Evolutionary conservation across 2,797 vertebrate species (phyloP), one percentile per base, ranked within the genome.

Genomic region (Borostomias antarcticus): DNA sequence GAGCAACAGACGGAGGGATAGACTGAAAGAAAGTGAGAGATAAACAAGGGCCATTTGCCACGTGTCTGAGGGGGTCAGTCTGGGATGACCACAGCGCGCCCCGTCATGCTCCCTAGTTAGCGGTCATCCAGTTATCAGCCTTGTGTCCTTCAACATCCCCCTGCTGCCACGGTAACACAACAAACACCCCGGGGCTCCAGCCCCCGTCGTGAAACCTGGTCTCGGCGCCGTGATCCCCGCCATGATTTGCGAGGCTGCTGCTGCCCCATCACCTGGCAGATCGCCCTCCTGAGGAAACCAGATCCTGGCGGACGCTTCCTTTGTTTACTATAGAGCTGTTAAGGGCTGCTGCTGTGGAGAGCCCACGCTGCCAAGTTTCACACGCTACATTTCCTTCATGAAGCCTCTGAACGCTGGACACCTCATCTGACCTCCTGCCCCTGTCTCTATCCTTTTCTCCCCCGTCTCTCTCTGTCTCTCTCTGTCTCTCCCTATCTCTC

Each of bases 41-140:
- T n/a, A n/a, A n/a, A n/a, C n/a, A n/a, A n/a, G n/a, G n/a, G n/a
- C n/a, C n/a, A n/a, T n/a, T n/a, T n/a, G n/a, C n/a, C n/a, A n/a
- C n/a, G n/a, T n/a, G n/a, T n/a, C n/a, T n/a, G n/a, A n/a, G n/a
- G 28, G 62, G 29, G 9, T 30, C 62, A 5, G 26, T 3, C 11
- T 6, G 51, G 26, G 37, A 54, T n/a, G 28, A 62, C 3, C 17
- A n/a, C 71, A 21, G 56, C 57, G 28, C n/a, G 30, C 29, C 58
- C 29, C 74, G 79, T 86, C 78, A 82, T 54, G 45, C 50, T 69
- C 64, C 28, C 69, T 64, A 61, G 61, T 88, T 86, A 86, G 77
- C 77, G 53, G 33, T 61, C 54, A 10, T 21, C 48, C 65, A 59
- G 26, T 90, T 81, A 82, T 81, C 87, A 79, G n/a, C 80, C 75